These are phyloP conservation scores for Bothrops jararaca DNA, from an alignment of 2,113 vertebrate genomes.

Conservation along the genomic window DNA sequence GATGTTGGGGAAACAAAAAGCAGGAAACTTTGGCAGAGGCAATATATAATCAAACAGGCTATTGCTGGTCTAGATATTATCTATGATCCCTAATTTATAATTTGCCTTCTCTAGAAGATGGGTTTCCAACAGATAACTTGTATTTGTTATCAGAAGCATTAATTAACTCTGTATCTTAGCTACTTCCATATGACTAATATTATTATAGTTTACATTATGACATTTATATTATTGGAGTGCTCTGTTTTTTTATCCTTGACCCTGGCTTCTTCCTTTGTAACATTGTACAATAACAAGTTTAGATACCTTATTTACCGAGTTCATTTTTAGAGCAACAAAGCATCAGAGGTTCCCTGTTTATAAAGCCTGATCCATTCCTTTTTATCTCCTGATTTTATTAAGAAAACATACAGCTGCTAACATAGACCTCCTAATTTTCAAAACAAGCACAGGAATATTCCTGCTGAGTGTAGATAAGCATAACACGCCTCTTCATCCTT, in stretches of 20 bases:
- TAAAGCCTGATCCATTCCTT: not conserved
- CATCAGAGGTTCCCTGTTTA: slow-evolving; percentile 7
- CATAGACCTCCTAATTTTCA: not conserved
- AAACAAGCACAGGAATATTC: slow-evolving; percentile 25
- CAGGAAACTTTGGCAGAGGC: not conserved
- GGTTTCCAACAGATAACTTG: slow-evolving; percentile 42
- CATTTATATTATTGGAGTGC: not conserved
- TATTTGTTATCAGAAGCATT: slow-evolving; percentile 30
- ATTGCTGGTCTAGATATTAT: not conserved
- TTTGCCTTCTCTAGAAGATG: not conserved
- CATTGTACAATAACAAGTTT: slow-evolving; percentile 28
- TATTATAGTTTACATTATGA: slow-evolving; percentile 47
- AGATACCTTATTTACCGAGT: slow-evolving; percentile 48
- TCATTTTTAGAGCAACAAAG: slow-evolving; percentile 37
- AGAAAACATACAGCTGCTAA: slow-evolving; percentile 22
- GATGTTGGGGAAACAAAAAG: not conserved
- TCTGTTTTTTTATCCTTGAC: slow-evolving; percentile 37
- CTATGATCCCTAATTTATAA: not conserved
- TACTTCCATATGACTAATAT: slow-evolving; percentile 2
- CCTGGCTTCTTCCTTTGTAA: slow-evolving; percentile 21
- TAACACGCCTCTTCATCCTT: not conserved
- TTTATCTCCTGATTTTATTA: slow-evolving; percentile 34
- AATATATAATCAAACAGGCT: not conserved
- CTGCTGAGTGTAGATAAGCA: slow-evolving; percentile 20
- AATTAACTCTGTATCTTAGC: slow-evolving; percentile 35